A percentile compares a stretch with the other conserved stretches of the same genome.
Conservation (phyloP, 2,888 invertebrate species). For the Aporophyla lueneburgensis region DNA sequence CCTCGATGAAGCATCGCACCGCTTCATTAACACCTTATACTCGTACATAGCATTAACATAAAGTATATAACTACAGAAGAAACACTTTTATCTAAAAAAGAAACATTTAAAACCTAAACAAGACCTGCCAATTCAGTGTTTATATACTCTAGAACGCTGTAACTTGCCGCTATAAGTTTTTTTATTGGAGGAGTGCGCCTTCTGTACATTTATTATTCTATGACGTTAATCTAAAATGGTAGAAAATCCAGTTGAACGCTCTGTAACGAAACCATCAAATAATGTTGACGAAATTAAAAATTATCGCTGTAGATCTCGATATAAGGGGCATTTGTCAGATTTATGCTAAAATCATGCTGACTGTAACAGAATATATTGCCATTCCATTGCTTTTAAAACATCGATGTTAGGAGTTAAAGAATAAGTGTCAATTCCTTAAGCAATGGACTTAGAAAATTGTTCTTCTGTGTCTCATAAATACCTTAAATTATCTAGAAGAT, state of each 20-base stretch:
- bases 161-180: slow-evolving; percentile 14
- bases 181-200: slow-evolving; percentile 13
- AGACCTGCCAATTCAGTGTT: slow-evolving; percentile 2
- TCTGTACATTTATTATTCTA: slow-evolving; percentile 50
- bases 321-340: slow-evolving; percentile 31
- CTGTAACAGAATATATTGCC: slow-evolving; percentile 18
- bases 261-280: slow-evolving; percentile 14
- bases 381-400: slow-evolving; percentile 48
- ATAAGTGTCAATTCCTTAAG: slow-evolving; percentile 53
- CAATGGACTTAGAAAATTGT: slow-evolving; percentile 38
- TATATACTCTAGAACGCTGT: slow-evolving; percentile 6
- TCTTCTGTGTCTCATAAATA: slow-evolving; percentile 26
- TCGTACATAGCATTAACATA: slow-evolving; percentile 42
- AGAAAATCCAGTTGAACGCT: slow-evolving; percentile 1
- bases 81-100: background rate
- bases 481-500: slow-evolving; percentile 36
- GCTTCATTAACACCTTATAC: slow-evolving; percentile 62
- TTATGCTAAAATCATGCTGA: slow-evolving; percentile 34
- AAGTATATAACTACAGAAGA: slow-evolving; percentile 30
- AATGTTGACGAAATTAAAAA: slow-evolving; percentile 50
- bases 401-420: slow-evolving; percentile 50
- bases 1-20: slow-evolving; percentile 55
- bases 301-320: slow-evolving; percentile 27
- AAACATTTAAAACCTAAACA: background rate
- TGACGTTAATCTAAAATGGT: slow-evolving; percentile 33